Base-by-base conservation (phyloP, 2,888 invertebrate genomes). In the Autographa pulchrina region DNA sequence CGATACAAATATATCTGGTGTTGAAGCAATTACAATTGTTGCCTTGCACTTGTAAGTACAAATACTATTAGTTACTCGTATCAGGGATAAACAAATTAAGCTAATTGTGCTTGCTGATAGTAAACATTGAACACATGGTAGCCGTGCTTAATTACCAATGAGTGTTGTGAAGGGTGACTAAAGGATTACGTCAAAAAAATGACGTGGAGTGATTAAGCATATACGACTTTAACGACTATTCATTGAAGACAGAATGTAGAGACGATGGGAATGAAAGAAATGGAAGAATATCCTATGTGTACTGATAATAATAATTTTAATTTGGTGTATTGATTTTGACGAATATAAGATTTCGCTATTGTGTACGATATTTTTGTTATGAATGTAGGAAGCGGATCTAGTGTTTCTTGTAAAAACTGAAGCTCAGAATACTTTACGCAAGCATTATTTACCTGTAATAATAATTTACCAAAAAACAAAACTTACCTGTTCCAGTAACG, bases 231-330 rank as follows among this genome's bases (percentile, higher is more conserved):
- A 25, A 56, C 54, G 13, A 25, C 16, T 20, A 75, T 71, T 64
- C 66, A 58, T 61, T 54, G 61, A 18, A 65, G 38, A 9, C 68
- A 16, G 65, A 77, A 65, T 77, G n/a, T 56, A 63, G 72, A 77
- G 65, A 78, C 77, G 76, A 80, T 77, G 54, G 77, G 32, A 59
- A 59, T 65, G 32, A 32, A n/a, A 48, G 76, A 80, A 76, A 76
- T 80, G 80, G 80, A 77, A 80, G 77, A 77, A 76, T 35, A 72
- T 65, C 59, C 75, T 80, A 80, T 70, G 80, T 80, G 58, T 79
- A 63, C 52, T 66, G 58, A 62, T 67, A 75, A 75, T 75, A 70
- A 58, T 75, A 58, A 63, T 75, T 66, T 67, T 75, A 16, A 48
- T 5, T n/a, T 6, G n/a, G 8, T 62, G 80, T 75, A 59, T 80